These are phyloP conservation scores for Lepeophtheirus salmonis DNA, from an alignment of 1,140 invertebrate species.

Conservation along the genomic window DNA sequence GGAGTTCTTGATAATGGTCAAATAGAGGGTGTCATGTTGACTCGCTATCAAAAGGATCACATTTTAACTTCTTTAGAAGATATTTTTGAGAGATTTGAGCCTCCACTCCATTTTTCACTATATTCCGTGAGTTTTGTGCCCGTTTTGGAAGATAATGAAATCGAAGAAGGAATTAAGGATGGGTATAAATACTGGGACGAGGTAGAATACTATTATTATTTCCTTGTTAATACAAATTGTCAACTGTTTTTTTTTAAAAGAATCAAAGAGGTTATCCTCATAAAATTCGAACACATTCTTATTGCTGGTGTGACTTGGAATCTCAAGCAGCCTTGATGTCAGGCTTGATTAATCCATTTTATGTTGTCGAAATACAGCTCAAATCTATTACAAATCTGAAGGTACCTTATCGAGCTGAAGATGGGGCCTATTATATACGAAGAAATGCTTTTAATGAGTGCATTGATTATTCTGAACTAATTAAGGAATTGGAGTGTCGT, in stretches of 20 bases:
- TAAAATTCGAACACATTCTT: background rate
- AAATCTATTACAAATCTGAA: background rate
- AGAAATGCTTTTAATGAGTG: background rate
- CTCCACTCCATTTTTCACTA: slow-evolving; percentile 16
- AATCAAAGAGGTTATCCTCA: background rate
- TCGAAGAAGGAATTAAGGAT: background rate
- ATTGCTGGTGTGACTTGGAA: slow-evolving; percentile 15
- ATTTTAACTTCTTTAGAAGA: slow-evolving; percentile 24
- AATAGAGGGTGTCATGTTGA: slow-evolving; percentile 26
- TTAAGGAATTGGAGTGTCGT: too few relatives aligned
- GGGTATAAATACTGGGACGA: background rate
- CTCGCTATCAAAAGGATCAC: slow-evolving; percentile 28
- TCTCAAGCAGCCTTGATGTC: background rate
- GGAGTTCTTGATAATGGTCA: slow-evolving; percentile 27
- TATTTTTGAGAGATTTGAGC: slow-evolving; percentile 22
- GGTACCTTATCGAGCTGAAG: background rate
- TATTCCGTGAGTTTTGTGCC: slow-evolving; percentile 18
- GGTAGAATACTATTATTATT: background rate
- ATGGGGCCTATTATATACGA: background rate
- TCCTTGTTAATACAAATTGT: background rate
- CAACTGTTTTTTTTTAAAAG: background rate
- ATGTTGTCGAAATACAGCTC: background rate
- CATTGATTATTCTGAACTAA: too few relatives aligned
- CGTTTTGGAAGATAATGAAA: slow-evolving; percentile 9
- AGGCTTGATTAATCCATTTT: background rate